These are phyloP conservation scores for Odontamblyopus lacepedii DNA, from an alignment of 2,797 vertebrate species.

Conservation along the genomic window DNA sequence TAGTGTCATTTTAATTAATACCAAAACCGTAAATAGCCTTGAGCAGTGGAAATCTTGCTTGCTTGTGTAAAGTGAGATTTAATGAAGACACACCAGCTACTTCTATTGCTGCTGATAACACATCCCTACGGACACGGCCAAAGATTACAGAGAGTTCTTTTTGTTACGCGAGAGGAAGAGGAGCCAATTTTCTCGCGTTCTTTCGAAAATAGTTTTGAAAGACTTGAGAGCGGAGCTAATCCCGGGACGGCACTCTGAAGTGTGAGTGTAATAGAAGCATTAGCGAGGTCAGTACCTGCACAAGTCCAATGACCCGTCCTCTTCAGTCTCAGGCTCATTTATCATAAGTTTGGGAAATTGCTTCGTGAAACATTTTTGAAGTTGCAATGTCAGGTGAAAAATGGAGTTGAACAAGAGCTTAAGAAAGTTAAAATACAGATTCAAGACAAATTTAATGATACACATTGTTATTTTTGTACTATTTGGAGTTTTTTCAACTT, in stretches of 20 bases:
- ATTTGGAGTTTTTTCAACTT: too few relatives aligned
- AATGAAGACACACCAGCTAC: constrained; percentile 33
- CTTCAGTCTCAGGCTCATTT: background rate
- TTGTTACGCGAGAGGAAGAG: background rate
- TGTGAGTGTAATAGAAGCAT: constrained; percentile 18
- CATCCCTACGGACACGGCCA: constrained; percentile 20
- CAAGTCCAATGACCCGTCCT: background rate
- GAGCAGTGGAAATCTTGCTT: constrained; percentile 35
- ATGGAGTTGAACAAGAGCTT: background rate
- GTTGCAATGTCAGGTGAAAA: background rate
- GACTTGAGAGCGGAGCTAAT: constrained; percentile 16
- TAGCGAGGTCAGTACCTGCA: constrained; percentile 13
- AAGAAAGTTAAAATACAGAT: background rate
- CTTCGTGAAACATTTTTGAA: background rate
- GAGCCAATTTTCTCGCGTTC: background rate
- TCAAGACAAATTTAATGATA: background rate
- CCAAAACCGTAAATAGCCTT: constrained; percentile 43
- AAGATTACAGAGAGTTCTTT: constrained; percentile 29
- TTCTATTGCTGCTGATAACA: constrained; percentile 33
- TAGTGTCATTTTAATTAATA: constrained; percentile 59
- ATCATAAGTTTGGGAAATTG: constrained; percentile 1
- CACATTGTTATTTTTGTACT: too few relatives aligned
- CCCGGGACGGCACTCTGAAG: constrained; percentile 15
- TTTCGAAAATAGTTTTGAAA: constrained; percentile 7
- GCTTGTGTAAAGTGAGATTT: constrained; percentile 37